Conservation (phyloP, 2,113 vertebrate genomes). For the Microcebus murinus region DNA sequence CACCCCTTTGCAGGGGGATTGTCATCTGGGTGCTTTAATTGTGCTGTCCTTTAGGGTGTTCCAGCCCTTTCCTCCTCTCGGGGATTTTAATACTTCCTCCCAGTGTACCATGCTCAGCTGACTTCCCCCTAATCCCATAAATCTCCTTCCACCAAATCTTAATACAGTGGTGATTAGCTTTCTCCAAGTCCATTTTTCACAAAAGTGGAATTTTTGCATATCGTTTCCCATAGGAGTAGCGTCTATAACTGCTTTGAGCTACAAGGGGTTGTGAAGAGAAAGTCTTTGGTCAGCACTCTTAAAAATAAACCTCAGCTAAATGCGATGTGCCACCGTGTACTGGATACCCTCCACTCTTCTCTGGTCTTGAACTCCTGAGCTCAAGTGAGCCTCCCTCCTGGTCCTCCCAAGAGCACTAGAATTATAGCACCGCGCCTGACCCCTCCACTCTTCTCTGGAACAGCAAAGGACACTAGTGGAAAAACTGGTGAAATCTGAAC, state of each 20-base stretch:
- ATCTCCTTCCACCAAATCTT: slow-evolving; percentile 48
- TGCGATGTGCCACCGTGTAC: neutral
- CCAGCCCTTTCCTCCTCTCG: neutral
- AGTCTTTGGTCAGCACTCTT: neutral
- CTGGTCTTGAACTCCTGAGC: no score
- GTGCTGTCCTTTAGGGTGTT: neutral
- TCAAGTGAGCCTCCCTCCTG: no score
- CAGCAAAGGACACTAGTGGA: neutral
- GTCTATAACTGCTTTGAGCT: neutral
- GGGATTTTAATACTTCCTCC: slow-evolving; percentile 67
- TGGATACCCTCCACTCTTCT: neutral
- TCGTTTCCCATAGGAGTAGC: neutral
- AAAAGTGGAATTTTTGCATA: neutral
- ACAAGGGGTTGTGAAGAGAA: neutral
- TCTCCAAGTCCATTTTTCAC: neutral
- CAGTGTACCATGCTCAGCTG: neutral
- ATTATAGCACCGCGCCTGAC: no score
- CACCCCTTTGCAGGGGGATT: neutral
- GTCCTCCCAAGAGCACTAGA: no score
- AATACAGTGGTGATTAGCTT: slow-evolving; percentile 40
- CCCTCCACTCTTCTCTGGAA: neutral
- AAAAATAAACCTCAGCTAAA: neutral
- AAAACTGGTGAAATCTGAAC: neutral
- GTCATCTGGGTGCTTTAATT: slow-evolving; percentile 39
- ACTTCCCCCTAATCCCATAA: slow-evolving; percentile 61